A percentile compares a stretch with the other conserved stretches of the same genome.
Conservation (phyloP, 2,888 invertebrate genomes). For the Brachylomia viminalis region DNA sequence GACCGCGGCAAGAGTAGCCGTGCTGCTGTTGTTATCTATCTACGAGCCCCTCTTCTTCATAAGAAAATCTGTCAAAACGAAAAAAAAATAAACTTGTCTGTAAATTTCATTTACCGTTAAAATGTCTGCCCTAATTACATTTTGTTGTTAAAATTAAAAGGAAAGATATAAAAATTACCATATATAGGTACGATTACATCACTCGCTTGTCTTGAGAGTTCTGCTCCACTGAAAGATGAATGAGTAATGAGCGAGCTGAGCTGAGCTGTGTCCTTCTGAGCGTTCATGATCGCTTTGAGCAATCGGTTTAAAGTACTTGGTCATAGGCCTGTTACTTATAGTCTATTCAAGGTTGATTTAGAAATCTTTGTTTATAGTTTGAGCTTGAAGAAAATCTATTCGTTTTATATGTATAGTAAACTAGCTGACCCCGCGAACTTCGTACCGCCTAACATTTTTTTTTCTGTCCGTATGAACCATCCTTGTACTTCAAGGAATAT, state of each 20-base stretch:
- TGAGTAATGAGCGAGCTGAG: slow-evolving; percentile 20
- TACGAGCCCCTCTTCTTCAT: too few relatives aligned
- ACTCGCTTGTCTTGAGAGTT: not conserved
- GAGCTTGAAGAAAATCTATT: slow-evolving; percentile 9
- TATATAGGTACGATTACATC: slow-evolving; percentile 24
- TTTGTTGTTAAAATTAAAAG: slow-evolving; percentile 53
- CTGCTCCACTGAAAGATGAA: slow-evolving; percentile 43
- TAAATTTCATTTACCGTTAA: slow-evolving; percentile 26
- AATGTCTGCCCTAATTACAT: slow-evolving; percentile 47
- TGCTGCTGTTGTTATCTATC: too few relatives aligned
- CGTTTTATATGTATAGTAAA: too few relatives aligned
- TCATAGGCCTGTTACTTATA: slow-evolving; percentile 24
- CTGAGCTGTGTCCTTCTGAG: slow-evolving; percentile 33
- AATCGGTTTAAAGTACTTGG: slow-evolving; percentile 13
- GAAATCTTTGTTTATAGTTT: slow-evolving; percentile 12
- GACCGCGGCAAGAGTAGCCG: too few relatives aligned
- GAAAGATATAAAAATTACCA: slow-evolving; percentile 49
- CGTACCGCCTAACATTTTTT: too few relatives aligned
- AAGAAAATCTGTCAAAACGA: too few relatives aligned
- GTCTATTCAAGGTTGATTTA: slow-evolving; percentile 30
- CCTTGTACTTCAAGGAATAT: too few relatives aligned
- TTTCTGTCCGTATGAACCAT: too few relatives aligned
- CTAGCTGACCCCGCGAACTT: too few relatives aligned
- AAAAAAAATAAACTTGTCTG: too few relatives aligned
- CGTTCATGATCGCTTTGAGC: slow-evolving; percentile 37